Conservation (phyloP, 2,888 invertebrate species). For the Hyles lineata region DNA sequence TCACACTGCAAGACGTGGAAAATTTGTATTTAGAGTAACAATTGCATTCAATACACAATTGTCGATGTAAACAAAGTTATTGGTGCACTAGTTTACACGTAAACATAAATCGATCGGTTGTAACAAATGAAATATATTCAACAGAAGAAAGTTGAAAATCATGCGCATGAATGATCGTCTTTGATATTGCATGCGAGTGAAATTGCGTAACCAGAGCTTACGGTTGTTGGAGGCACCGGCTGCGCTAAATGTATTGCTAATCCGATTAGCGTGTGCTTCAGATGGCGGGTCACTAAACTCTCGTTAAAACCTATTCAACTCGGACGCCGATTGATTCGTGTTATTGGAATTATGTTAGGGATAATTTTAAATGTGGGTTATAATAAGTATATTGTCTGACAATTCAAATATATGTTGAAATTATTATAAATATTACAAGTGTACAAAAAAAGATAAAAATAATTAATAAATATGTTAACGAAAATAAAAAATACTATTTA, state of each 20-base stretch:
- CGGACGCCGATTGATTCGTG: conserved; percentile 39
- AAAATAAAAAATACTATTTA: too few species aligned
- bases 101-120: too few species aligned
- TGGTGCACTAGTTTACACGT: too few species aligned
- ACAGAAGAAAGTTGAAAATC: conserved; percentile 4
- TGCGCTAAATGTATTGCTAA: conserved; percentile 57
- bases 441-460: too few species aligned
- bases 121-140: background rate
- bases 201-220: conserved; percentile 50
- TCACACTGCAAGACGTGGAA: too few species aligned
- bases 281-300: conserved; percentile 56
- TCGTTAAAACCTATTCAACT: conserved; percentile 45
- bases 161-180: background rate
- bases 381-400: background rate
- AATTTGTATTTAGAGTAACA: too few species aligned
- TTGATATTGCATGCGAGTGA: conserved; percentile 14
- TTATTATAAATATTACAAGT: background rate
- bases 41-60: too few species aligned
- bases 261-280: conserved; percentile 54
- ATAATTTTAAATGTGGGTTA: background rate
- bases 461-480: too few species aligned
- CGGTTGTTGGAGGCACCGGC: conserved; percentile 44
- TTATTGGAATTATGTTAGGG: background rate
- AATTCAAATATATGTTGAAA: background rate
- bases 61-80: too few species aligned